These are phyloP conservation scores for Strongylocentrotus purpuratus DNA, from an alignment of 35 echinoderm and acorn worm genomes.

Conservation along the genomic window DNA sequence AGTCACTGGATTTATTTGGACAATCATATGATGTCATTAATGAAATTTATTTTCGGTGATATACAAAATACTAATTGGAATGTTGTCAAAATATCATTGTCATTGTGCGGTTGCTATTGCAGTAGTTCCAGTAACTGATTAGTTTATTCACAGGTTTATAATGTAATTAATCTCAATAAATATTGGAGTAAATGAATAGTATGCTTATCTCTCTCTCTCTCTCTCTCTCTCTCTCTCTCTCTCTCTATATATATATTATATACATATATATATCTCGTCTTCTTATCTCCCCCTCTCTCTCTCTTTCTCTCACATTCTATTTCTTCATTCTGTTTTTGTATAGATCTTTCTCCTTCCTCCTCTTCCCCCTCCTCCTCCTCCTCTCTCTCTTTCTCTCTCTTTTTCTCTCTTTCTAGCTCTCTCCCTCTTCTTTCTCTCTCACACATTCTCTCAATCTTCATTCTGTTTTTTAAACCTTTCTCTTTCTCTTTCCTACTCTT, in stretches of 20 bases:
- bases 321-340: no score
- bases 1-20: neutral
- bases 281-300: neutral
- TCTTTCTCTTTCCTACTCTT: neutral
- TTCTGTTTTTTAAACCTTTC: neutral
- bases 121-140: neutral
- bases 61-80: neutral
- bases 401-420: neutral
- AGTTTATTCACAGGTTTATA: neutral
- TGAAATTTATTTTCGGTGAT: neutral
- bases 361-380: neutral
- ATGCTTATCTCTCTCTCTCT: neutral
- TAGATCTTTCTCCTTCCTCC: neutral
- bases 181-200: neutral
- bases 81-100: neutral
- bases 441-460: neutral
- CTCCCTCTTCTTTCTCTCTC: neutral
- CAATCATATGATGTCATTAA: neutral
- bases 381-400: neutral
- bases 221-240: neutral
- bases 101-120: neutral
- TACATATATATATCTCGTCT: no score
- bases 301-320: neutral
- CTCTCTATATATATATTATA: no score
- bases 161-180: neutral